Conservation (phyloP, 1,140 invertebrate species). For the Gyrodactylus bullatarudis region DNA sequence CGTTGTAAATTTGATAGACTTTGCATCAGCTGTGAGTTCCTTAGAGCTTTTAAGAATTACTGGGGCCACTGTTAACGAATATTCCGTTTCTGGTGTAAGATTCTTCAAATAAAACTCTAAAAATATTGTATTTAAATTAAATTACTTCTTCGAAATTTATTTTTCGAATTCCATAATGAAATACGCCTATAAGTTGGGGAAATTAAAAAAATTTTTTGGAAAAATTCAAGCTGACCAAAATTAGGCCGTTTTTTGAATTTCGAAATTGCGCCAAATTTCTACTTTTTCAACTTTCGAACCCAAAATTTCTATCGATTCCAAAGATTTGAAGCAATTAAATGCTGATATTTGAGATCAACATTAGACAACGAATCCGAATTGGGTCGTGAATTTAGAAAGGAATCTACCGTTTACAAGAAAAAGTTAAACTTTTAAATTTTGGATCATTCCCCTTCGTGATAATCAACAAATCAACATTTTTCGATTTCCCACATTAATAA, state of each 20-base stretch:
- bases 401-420: too few relatives aligned
- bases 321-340: too few relatives aligned
- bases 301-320: too few relatives aligned
- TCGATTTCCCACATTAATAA: too few relatives aligned
- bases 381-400: too few relatives aligned
- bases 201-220: background rate
- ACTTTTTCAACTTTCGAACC: too few relatives aligned
- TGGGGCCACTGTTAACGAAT: background rate
- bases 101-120: background rate
- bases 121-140: background rate
- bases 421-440: too few relatives aligned
- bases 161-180: background rate
- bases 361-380: too few relatives aligned
- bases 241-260: background rate
- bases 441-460: too few relatives aligned
- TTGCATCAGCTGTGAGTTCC: background rate
- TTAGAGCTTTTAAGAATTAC: background rate
- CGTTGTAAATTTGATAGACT: background rate
- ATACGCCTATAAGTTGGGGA: too few relatives aligned
- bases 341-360: too few relatives aligned
- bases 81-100: background rate
- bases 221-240: background rate
- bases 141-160: background rate
- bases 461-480: too few relatives aligned
- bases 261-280: background rate